Base-by-base conservation (phyloP, 1,140 invertebrate species). In the Subanguina moxae region DNA sequence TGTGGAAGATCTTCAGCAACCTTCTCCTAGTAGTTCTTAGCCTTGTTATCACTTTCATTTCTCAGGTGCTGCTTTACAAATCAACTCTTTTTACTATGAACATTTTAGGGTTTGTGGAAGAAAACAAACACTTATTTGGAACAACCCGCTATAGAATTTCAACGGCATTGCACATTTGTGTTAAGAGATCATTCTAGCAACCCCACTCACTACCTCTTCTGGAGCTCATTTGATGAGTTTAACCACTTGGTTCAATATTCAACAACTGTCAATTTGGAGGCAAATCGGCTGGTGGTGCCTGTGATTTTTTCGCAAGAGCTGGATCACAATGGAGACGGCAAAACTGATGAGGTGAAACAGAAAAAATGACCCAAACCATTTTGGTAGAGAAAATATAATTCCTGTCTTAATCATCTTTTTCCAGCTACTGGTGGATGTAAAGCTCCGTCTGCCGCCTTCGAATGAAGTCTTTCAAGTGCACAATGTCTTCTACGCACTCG, bases 41-140 rank as follows among this genome's bases (percentile, higher is more conserved):
- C 19, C 38, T 61, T n/a, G 3, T 61, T 7, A 61, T 61, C 19
- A 61, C 58, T 30, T 61, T 61, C 38, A 28, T 21, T 21, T 32
- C 28, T 25, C 58, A 61, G 58, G 58, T 61, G 28, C n/a, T 21
- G 3, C 3, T 58, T 61, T 61, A 13, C 58, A 61, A 61, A 32
- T 25, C 8, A 7, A 19, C 3, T 3, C 27, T 32, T 61, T 28
- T 3, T n/a, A 32, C 8, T 3, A 61, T 61, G 27, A 21, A 61
- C 27, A 3, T 61, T 59, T 64, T 27, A 71, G 69, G 69, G 69
- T 0, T 28, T 71, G 21, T 71, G 69, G 69, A 62, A 19, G 32
- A 46, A 46, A 3, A 74, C 69, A 8, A 72, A 65, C 59, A 71
- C 69, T 52, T 71, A 71, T 57, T 45, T 73, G 19, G 69, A 71